These are phyloP conservation scores for Saxidomus purpurata DNA, from an alignment of 1,140 invertebrate genomes.

Conservation along the genomic window DNA sequence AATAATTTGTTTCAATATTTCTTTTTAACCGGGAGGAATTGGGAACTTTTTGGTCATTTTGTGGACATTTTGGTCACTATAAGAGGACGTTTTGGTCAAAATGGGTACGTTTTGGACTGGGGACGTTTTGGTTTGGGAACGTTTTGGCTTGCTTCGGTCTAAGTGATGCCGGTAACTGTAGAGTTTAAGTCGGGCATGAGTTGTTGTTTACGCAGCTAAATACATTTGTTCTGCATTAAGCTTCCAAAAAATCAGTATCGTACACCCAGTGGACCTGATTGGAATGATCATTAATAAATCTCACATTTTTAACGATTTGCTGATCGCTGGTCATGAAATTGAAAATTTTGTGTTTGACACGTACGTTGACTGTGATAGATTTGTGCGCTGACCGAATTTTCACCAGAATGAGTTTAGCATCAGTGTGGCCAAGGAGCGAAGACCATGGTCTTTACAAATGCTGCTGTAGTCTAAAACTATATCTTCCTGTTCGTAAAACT, in stretches of 20 bases:
- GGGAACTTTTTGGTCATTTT: too few relatives aligned
- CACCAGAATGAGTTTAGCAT: conserved; percentile 66
- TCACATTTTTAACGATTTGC: conserved; percentile 13
- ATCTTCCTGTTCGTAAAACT: conserved; percentile 73
- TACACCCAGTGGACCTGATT: conserved; percentile 21
- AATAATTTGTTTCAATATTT: too few relatives aligned
- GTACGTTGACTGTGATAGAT: not conserved
- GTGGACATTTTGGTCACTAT: too few relatives aligned
- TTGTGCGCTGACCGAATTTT: conserved; percentile 44
- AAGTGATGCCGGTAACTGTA: conserved; percentile 82
- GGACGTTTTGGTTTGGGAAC: too few relatives aligned
- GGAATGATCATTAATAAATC: conserved; percentile 8
- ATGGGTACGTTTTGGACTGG: too few relatives aligned
- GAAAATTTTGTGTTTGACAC: conserved; percentile 65
- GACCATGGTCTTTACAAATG: conserved; percentile 83
- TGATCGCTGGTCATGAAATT: conserved; percentile 71
- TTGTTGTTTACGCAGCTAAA: conserved; percentile 83
- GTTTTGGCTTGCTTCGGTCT: too few relatives aligned
- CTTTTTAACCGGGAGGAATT: too few relatives aligned
- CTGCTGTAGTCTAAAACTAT: conserved; percentile 79
- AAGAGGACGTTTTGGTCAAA: too few relatives aligned
- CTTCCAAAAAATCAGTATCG: not conserved
- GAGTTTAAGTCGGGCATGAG: conserved; percentile 84
- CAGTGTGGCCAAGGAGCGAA: conserved; percentile 68
- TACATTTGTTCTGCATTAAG: conserved; percentile 76